A percentile compares a stretch with the other conserved stretches of the same genome.
Conservation (phyloP, 1,140 invertebrate genomes). For the Drosophila novamexicana region DNA sequence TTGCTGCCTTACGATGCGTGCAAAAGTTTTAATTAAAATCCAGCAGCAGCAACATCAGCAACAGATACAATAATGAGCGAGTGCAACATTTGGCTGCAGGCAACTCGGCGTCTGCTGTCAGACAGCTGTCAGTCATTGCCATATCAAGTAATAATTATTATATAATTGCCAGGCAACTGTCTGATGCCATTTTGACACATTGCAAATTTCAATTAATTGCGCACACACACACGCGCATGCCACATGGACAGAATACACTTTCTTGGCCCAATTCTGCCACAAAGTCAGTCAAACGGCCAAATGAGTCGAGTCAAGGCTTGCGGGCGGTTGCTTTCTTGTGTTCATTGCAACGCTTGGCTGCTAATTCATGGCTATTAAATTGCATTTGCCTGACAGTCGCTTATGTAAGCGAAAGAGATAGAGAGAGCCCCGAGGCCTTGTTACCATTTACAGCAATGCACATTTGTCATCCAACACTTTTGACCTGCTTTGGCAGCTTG, state of each 20-base stretch:
- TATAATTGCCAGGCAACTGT: slow-evolving; percentile 45
- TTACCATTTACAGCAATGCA: slow-evolving; percentile 13
- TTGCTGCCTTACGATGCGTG: slow-evolving; percentile 20
- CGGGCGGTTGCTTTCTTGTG: slow-evolving; percentile 2
- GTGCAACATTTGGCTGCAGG: slow-evolving; percentile 41
- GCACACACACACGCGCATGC: slow-evolving; percentile 3
- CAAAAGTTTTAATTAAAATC: slow-evolving; percentile 69
- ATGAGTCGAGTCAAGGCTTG: slow-evolving; percentile 16
- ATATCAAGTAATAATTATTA: slow-evolving; percentile 50
- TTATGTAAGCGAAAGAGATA: background rate
- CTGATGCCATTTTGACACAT: slow-evolving; percentile 37
- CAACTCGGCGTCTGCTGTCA: slow-evolving; percentile 12
- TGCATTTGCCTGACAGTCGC: slow-evolving; percentile 42
- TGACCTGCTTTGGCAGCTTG: slow-evolving; percentile 23
- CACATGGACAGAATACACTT: slow-evolving; percentile 16
- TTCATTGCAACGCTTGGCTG: slow-evolving; percentile 55
- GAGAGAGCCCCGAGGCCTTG: slow-evolving; percentile 9
- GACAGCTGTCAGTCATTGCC: slow-evolving; percentile 46
- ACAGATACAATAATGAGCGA: slow-evolving; percentile 15
- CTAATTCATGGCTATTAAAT: slow-evolving; percentile 68
- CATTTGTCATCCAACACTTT: slow-evolving; percentile 55
- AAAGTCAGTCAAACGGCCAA: slow-evolving; percentile 40
- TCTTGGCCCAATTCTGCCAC: slow-evolving; percentile 35
- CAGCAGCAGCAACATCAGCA: background rate
- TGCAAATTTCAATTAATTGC: slow-evolving; percentile 49